Base-by-base conservation (phyloP, 2,113 vertebrate genomes). In the Plectropomus leopardus region DNA sequence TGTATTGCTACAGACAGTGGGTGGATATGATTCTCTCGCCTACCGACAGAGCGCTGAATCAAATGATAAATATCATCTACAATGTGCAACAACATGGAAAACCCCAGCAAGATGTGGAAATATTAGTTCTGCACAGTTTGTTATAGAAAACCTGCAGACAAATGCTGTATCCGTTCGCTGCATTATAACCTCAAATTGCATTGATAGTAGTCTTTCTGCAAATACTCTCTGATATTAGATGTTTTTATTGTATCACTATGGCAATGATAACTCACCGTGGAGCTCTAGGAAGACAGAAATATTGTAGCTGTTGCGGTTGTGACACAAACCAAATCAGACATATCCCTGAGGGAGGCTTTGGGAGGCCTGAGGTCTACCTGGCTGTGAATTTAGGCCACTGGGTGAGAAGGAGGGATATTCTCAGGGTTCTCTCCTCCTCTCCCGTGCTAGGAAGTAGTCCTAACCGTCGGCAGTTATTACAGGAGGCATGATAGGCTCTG, bases 391-490 rank as follows among this genome's bases (percentile, higher is more conserved):
- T 86, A 89, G 79, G 89, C 88, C 81, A 88, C 54, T 89, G 83
- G 85, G 90, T 88, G 78, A 93, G 81, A 60, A 71, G 57, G 58
- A 80, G 60, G 82, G 76, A 78, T 82, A 87, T 79, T 84, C 72
- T 64, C 53, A 36, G 53, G 65, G 61, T 48, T 42, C 58, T 76
- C 74, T 68, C 69, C 57, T 83, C 63, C 71, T 63, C 75, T 44
- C 36, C 45, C 11, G 1, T 28, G 69, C 66, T 36, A 19, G 73
- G 72, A 85, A 80, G 61, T 23, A n/a, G n/a, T n/a, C n/a, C n/a
- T n/a, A 86, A 88, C 91, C 70, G 26, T 73, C 9, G 69, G 87
- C 53, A 30, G 73, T 92, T 83, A 89, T 92, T 92, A 89, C 75
- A 86, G 77, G 53, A 71, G 36, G 47, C 23, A 5, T 63, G 73